phyloP scores from a whole-genome alignment of 2,797 vertebrate species.

The Craterocephalus amniculus region DNA sequence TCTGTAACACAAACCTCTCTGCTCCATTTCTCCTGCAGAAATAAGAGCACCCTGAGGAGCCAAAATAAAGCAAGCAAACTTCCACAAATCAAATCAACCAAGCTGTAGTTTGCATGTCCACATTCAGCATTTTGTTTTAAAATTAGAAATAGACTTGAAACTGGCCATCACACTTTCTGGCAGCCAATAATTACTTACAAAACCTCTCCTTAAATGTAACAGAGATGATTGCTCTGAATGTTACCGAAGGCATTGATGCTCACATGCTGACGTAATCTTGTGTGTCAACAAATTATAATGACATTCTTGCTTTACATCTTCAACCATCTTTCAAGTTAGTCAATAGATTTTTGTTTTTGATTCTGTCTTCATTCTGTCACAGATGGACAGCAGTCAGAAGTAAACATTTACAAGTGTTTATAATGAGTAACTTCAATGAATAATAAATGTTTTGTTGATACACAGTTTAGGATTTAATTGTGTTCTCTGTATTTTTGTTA shows the following conservation, averaged over 20 bases:
- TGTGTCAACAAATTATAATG: background rate
- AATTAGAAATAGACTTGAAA: no score
- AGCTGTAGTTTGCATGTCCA: background rate
- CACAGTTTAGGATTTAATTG: background rate
- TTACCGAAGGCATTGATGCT: background rate
- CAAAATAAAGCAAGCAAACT: background rate
- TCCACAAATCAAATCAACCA: conserved; percentile 9
- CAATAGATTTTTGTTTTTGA: background rate
- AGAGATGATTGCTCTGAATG: background rate
- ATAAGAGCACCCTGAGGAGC: background rate
- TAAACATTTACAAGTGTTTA: background rate
- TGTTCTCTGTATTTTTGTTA: background rate
- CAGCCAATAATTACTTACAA: background rate
- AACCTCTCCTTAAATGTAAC: background rate
- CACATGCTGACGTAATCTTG: background rate
- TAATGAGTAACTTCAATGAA: no score
- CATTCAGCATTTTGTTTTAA: no score
- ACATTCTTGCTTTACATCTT: background rate
- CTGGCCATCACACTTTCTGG: background rate
- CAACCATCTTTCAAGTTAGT: background rate
- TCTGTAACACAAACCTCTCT: background rate
- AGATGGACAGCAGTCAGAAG: background rate
- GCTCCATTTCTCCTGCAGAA: conserved; percentile 5
- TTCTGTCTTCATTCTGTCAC: background rate
- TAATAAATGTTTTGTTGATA: no score